Evolutionary conservation across 2,113 vertebrate species (phyloP).

Genomic region (Oreochromis niloticus): DNA sequence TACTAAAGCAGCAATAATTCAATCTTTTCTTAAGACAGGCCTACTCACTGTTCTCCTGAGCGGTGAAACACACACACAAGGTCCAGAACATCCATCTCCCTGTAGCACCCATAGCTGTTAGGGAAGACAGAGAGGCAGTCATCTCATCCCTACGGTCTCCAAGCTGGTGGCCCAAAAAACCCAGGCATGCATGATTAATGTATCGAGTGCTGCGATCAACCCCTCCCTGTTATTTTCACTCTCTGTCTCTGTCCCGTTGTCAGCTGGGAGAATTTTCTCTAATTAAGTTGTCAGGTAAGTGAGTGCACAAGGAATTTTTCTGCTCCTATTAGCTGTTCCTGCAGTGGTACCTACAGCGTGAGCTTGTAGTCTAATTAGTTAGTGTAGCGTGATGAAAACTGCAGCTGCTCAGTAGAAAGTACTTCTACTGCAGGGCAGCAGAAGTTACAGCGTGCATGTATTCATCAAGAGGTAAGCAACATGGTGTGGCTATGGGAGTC

Average conservation of each 20-base stretch:
- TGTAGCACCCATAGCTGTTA: slow-evolving; percentile 54
- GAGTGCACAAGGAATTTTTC: not conserved
- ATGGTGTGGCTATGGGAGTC: not conserved
- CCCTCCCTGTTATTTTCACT: not conserved
- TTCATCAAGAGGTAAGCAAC: not conserved
- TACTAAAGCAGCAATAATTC: not conserved
- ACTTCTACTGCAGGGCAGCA: not conserved
- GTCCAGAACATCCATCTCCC: slow-evolving; percentile 51
- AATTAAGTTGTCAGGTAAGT: not conserved
- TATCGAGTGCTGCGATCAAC: slow-evolving; percentile 39
- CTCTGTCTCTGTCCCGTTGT: not conserved
- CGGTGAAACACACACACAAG: slow-evolving; percentile 33
- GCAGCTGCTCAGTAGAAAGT: not conserved
- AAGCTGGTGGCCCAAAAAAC: slow-evolving; percentile 12
- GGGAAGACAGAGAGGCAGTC: not conserved
- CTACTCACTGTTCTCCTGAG: slow-evolving; percentile 61
- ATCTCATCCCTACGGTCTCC: not conserved
- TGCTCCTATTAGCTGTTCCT: not conserved
- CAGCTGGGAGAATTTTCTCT: not conserved
- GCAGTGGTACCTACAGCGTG: not conserved
- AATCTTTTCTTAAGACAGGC: not conserved
- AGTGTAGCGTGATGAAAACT: not conserved
- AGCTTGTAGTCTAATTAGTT: not conserved
- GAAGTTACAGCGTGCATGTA: not conserved
- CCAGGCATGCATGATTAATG: slow-evolving; percentile 65